Base-by-base conservation (phyloP, 2,113 vertebrate species). In the Paracanthobrama guichenoti region DNA sequence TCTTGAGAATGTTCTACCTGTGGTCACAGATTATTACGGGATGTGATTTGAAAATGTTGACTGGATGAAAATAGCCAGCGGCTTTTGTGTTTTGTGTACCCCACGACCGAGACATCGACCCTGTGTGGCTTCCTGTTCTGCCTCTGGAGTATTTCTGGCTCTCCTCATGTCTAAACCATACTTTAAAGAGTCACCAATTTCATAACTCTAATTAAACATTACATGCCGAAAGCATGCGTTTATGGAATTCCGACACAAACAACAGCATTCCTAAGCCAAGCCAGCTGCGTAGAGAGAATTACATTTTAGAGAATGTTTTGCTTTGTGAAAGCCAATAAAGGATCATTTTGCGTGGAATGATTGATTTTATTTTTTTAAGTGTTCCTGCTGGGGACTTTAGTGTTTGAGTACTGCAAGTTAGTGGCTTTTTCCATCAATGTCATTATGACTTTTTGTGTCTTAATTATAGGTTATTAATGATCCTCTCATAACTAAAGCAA, bases 141-240 rank as follows among this genome's bases (percentile, higher is more conserved):
- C 62, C 35, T 82, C 46, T 76, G 82, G 18, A 69, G 13, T 81
- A 88, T 84, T 88, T 88, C 44, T 77, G 84, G 64, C 87, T 88
- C 69, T 42, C 55, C 69, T 86, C 67, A 86, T 84, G 59, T 79
- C 84, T 42, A 69, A 83, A 79, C 67, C 60, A 84, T 80, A 88
- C 76, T 79, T 87, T 79, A 24, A 57, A 53, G 72, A 67, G 74
- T 79, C 64, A 72, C 50, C 82, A 85, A 81, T 88, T 88, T 86
- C 87, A 88, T 86, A 83, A 80, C 73, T 53, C 35, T 39, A 81
- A 88, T 81, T 83, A 81, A 88, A 88, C 67, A 77, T 60, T 64
- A 64, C 71, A 84, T 28, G 60, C 60, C n/a, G 62, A 84, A 84
- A 77, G 50, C 67, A 62, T 85, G 55, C 50, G 24, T 48, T 84